These are phyloP conservation scores for Tragelaphus strepsiceros DNA, from an alignment of 2,113 vertebrate genomes.

Conservation along the genomic window DNA sequence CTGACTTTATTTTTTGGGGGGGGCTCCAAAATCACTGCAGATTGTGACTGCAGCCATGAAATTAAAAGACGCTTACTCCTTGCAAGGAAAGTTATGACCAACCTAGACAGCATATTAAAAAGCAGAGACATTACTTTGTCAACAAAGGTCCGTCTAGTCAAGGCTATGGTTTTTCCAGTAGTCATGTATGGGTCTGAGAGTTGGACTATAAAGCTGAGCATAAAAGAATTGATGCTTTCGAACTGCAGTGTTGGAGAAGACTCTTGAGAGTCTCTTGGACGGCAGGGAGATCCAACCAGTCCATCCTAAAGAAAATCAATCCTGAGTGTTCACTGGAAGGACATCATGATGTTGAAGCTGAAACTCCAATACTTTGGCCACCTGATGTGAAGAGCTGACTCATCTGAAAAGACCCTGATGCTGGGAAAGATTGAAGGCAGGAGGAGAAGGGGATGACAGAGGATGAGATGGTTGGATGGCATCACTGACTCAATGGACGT, in stretches of 20 bases:
- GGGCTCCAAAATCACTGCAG: not conserved
- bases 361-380: not conserved
- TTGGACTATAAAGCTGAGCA: not conserved
- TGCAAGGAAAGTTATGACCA: not conserved
- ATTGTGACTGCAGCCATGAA: not conserved
- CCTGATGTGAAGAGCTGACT: not conserved
- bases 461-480: not conserved
- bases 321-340: not conserved
- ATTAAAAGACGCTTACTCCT: not conserved
- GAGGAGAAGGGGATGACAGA: not conserved
- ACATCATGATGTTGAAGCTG: not conserved
- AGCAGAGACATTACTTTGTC: not conserved
- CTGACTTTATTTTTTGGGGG: not conserved
- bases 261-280: not conserved
- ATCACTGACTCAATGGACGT: not conserved
- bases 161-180: not conserved
- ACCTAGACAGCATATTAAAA: not conserved
- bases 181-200: not conserved
- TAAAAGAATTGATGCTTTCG: not conserved
- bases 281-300: not conserved
- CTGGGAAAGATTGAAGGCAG: not conserved
- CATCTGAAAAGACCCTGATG: not conserved
- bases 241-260: not conserved
- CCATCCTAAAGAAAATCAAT: not conserved
- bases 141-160: not conserved